Base-by-base conservation (phyloP, 2,888 invertebrate species). In the Mythimna ferrago region DNA sequence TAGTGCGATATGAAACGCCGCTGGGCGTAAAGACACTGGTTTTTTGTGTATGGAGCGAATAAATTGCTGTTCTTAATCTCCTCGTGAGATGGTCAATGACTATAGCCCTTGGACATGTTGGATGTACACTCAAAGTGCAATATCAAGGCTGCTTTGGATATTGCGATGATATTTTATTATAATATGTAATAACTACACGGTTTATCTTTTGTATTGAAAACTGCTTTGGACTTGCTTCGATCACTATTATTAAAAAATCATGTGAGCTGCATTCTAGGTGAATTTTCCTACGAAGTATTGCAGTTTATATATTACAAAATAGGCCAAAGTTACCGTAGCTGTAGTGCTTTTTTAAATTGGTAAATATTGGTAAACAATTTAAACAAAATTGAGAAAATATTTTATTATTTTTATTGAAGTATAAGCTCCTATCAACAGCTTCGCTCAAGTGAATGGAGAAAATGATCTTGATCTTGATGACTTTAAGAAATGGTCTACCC, bases 1-100 rank as follows among this genome's bases (percentile, higher is more conserved):
- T 79, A 88, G 93, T 93, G 94, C 93, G 93, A 94, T 94, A 94
- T 94, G 93, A 90, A 87, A 81, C 81, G 92, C 93, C 93, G 71
- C 75, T 73, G 89, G 94, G 89, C 84, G 83, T 86, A 85, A 89
- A 90, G 90, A 93, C 91, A 92, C 88, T 89, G 86, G 83, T 85
- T 89, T 86, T 88, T 89, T 89, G 86, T 89, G 87, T 86, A 86
- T 83, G 86, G 79, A 81, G 83, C 81, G 87, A 88, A 91, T 89
- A 91, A 90, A 90, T 90, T 89, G 87, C 88, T 81, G 86, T 75
- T 83, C 85, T 88, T 87, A 88, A 90, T 89, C 87, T 88, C 75
- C 41, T 76, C 78, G 61, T 71, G 78, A 84, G 87, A 85, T 88
- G 83, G 85, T 83, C 86, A 86, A 81, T 86, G 88, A 78, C 84